Evolutionary conservation across 2,113 vertebrate genomes (phyloP).

Genomic region (Hiodon alosoides): DNA sequence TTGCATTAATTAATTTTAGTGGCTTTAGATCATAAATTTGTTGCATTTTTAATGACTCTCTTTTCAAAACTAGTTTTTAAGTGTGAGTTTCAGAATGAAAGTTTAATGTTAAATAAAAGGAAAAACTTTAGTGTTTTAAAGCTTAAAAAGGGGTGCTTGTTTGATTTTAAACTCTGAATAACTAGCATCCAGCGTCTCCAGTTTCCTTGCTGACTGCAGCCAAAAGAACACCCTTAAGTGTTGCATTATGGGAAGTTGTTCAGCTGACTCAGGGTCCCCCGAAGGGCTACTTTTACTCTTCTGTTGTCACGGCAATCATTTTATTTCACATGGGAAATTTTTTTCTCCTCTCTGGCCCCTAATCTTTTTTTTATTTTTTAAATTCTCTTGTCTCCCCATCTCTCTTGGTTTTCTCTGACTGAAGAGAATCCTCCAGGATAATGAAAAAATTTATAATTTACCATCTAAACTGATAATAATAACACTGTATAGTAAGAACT

Average conservation of each 20-base stretch:
- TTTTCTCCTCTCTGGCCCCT: background rate
- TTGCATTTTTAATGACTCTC: no score
- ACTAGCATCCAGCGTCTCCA: background rate
- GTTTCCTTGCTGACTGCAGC: conserved; percentile 3
- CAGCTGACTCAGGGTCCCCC: conserved; percentile 1
- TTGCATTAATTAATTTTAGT: background rate
- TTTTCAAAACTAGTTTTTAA: no score
- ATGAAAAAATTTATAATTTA: no score
- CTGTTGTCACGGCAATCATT: background rate
- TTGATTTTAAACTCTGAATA: background rate
- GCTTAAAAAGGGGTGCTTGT: background rate
- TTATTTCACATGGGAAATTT: background rate
- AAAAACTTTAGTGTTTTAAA: no score
- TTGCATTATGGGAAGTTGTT: background rate
- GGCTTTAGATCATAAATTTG: background rate
- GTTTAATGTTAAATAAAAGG: no score
- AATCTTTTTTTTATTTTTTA: background rate
- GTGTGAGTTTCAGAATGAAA: no score
- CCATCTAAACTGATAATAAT: no score
- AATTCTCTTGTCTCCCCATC: background rate
- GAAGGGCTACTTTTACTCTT: conserved; percentile 4
- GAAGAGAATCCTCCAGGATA: background rate
- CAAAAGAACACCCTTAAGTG: background rate
- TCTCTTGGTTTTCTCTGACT: background rate
- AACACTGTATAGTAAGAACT: no score